Base-by-base conservation (phyloP, 2,797 vertebrate genomes). In the Protosalanx chinensis region DNA sequence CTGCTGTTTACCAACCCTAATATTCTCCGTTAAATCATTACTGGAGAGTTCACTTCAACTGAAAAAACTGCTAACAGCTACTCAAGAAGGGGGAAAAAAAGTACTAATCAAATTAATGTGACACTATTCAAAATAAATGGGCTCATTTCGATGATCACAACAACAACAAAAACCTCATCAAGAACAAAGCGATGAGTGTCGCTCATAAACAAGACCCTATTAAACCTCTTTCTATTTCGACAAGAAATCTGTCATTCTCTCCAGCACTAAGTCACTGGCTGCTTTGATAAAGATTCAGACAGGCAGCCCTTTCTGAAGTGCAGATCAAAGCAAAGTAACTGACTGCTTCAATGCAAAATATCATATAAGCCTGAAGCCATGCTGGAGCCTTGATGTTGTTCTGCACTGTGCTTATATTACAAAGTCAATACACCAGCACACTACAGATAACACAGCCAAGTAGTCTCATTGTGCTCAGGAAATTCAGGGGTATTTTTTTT, bases 271-370 rank as follows among this genome's bases (percentile, higher is more conserved):
- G 89, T 91, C 90, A 81, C 87, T 75, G 7, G 35, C 70, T 85
- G 82, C 85, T 89, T 88, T 90, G 89, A 91, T 91, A 88, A 89
- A 89, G 85, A 91, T 88, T 89, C 86, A 90, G 88, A 88, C 88
- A 90, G 90, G 79, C 90, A 87, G 86, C 90, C 88, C 89, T 91
- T 90, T 90, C 85, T 89, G 88, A 91, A 93, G 91, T 90, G 89
- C 83, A 91, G 90, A 93, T 93, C 91, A 93, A 93, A 93, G 92
- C 85, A 76, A 80, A 76, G 85, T 83, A 87, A 90, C 83, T 85
- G 86, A 88, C 89, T 91, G 87, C 85, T 86, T 91, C 87, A 88
- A 87, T 88, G 85, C 86, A 89, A 90, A 88, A 86, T 89, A 88
- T 92, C 88, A 92, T 88, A 84, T 82, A 87, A 84, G 91, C 92